Evolutionary conservation across 1,140 invertebrate species (phyloP).

Genomic region (Nasonia giraulti): DNA sequence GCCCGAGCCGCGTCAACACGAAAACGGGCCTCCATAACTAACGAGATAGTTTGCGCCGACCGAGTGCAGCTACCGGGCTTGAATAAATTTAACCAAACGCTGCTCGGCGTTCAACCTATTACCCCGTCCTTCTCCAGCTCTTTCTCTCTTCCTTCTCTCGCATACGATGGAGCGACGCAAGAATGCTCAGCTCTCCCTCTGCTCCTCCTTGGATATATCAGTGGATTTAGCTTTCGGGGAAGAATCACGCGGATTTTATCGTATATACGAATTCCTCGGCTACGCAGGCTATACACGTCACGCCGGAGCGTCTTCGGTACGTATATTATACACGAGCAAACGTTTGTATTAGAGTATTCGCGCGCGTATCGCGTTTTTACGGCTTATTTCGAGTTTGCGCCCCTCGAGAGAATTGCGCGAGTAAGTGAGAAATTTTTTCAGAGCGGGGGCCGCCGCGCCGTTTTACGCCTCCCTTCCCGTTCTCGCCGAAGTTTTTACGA

Average conservation of each 20-base stretch:
- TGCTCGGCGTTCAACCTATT: background rate
- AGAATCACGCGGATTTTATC: too few species aligned
- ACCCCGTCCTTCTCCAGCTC: background rate
- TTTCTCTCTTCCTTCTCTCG: background rate
- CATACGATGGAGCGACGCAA: too few species aligned
- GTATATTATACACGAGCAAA: too few species aligned
- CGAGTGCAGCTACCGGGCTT: conserved; percentile 6
- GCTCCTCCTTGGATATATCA: too few species aligned
- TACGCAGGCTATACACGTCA: too few species aligned
- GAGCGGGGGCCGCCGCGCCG: too few species aligned
- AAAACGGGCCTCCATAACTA: conserved; percentile 37
- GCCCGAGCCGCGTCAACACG: conserved; percentile 27
- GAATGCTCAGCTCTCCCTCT: too few species aligned
- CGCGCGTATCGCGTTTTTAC: background rate
- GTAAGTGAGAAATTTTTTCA: conserved; percentile 31
- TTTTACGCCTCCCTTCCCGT: background rate
- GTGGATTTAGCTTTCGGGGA: too few species aligned
- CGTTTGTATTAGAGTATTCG: too few species aligned
- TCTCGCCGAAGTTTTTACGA: conserved; percentile 32
- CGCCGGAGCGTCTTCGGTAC: too few species aligned
- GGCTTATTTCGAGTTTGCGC: background rate
- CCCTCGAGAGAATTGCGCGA: background rate
- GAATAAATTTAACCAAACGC: conserved; percentile 45
- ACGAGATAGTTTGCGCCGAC: conserved; percentile 42
- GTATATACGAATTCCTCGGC: too few species aligned